These are phyloP conservation scores for Hypotaenidia philippensis DNA, from an alignment of 2,797 vertebrate species.

Conservation along the genomic window DNA sequence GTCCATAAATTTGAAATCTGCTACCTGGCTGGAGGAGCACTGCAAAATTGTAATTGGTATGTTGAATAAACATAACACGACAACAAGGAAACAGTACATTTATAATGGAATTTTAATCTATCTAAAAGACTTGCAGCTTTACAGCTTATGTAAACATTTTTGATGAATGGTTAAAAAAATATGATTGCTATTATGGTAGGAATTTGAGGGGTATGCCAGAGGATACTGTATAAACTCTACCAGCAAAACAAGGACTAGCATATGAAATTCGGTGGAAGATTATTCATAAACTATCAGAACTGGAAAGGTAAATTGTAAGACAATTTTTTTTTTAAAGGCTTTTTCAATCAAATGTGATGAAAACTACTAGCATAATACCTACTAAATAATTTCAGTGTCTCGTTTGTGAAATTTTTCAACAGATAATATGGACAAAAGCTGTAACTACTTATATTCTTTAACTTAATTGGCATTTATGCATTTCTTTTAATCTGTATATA, in stretches of 20 bases:
- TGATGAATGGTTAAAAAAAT: neutral
- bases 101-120: neutral
- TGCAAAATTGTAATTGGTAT: neutral
- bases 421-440: neutral
- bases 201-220: neutral
- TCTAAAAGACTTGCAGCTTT: neutral
- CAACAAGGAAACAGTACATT: neutral
- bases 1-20: neutral
- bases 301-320: neutral
- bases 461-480: neutral
- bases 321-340: neutral
- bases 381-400: neutral
- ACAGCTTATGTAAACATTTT: neutral
- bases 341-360: neutral
- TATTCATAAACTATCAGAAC: neutral
- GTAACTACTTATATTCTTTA: neutral
- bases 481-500: neutral
- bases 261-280: neutral
- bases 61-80: neutral
- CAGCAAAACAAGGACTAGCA: neutral
- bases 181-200: neutral
- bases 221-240: neutral
- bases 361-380: neutral
- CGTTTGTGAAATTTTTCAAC: neutral
- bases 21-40: neutral